phyloP scores from a whole-genome alignment of 1,140 invertebrate genomes.

The Bombus superbus region DNA sequence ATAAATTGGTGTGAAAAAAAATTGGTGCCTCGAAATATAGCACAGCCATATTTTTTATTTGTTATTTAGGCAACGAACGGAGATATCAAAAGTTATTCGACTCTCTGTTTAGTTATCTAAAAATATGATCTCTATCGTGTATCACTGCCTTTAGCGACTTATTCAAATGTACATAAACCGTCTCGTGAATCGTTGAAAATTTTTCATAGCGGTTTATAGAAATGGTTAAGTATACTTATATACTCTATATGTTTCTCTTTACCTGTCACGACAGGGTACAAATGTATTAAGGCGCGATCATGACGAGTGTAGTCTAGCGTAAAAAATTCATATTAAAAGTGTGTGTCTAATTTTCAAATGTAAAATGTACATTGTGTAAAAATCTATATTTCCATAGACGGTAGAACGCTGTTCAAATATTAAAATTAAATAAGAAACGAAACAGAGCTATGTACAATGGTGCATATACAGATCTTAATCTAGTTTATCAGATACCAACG shows the following conservation, averaged over 20 bases:
- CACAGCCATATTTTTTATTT: slow-evolving; percentile 56
- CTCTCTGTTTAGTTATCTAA: slow-evolving; percentile 19
- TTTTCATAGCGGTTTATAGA: background rate
- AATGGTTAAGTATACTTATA: slow-evolving; percentile 18
- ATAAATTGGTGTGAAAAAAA: slow-evolving; percentile 25
- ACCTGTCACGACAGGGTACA: slow-evolving; percentile 15
- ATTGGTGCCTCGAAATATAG: slow-evolving; percentile 38
- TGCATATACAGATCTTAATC: slow-evolving; percentile 80
- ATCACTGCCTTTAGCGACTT: background rate
- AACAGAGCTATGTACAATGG: slow-evolving; percentile 57
- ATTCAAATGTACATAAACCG: background rate
- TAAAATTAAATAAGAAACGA: slow-evolving; percentile 47
- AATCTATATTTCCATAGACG: slow-evolving; percentile 38
- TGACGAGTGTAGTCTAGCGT: background rate
- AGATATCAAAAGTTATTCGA: slow-evolving; percentile 21
- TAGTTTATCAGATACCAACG: slow-evolving; percentile 89
- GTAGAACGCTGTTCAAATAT: slow-evolving; percentile 14
- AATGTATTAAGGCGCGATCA: slow-evolving; percentile 38
- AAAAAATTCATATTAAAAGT: slow-evolving; percentile 37
- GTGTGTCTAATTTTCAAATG: slow-evolving; percentile 32
- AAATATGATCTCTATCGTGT: slow-evolving; percentile 23
- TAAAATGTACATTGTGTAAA: slow-evolving; percentile 59
- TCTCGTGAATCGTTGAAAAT: slow-evolving; percentile 21
- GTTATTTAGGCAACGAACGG: slow-evolving; percentile 40
- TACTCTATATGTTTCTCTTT: background rate